Evolutionary conservation across 2,113 vertebrate species (phyloP).

Genomic region (Tor tambroides): DNA sequence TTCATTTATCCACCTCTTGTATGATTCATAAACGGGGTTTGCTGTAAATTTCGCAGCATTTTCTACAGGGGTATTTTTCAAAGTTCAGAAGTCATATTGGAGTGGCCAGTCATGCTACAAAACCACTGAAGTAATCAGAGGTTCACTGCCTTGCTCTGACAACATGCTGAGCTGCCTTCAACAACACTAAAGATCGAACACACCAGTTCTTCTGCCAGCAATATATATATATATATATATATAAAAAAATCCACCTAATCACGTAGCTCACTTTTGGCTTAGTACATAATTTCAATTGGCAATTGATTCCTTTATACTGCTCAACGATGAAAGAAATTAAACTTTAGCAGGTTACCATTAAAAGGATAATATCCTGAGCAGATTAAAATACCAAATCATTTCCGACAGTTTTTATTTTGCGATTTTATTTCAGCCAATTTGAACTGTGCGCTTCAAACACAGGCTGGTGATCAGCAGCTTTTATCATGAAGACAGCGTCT

Average conservation of each 20-base stretch:
- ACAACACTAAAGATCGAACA: background rate
- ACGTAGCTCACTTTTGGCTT: background rate
- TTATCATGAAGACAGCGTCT: conserved; percentile 14
- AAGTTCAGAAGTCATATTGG: background rate
- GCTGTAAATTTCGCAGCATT: background rate
- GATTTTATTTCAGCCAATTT: conserved; percentile 25
- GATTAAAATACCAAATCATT: conserved; percentile 33
- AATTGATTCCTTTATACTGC: conserved; percentile 7
- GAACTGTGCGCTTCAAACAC: background rate
- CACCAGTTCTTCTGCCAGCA: background rate
- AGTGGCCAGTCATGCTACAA: background rate
- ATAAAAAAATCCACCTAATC: background rate
- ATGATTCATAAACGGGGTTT: conserved; percentile 19
- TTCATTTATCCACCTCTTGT: conserved; percentile 17
- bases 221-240: too few relatives aligned
- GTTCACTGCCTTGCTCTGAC: background rate
- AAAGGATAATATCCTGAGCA: conserved; percentile 12
- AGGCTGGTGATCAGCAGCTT: conserved; percentile 37
- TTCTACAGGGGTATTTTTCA: background rate
- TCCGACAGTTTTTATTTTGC: background rate
- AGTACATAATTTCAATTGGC: conserved; percentile 1
- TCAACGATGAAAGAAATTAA: background rate
- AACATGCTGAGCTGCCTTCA: conserved; percentile 15
- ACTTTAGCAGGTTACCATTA: background rate
- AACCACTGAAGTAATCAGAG: conserved; percentile 24